A percentile compares a stretch with the other conserved stretches of the same genome.
These are phyloP conservation scores for Mormyrus iriodes DNA, from an alignment of 2,113 vertebrate genomes.

Conservation along the genomic window DNA sequence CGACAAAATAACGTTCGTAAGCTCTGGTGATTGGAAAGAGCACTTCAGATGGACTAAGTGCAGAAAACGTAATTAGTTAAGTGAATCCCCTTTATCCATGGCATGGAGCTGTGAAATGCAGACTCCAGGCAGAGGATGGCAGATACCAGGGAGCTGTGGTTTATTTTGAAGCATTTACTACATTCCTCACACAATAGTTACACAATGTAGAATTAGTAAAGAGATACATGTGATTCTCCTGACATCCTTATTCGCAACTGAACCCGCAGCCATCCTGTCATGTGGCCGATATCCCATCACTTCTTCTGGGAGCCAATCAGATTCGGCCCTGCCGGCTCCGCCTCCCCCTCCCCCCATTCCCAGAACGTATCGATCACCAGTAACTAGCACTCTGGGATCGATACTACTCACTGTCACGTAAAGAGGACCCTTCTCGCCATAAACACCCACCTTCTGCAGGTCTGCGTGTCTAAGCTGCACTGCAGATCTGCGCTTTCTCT, in stretches of 20 bases:
- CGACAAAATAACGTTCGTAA: conserved; percentile 18
- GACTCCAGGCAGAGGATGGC: not conserved
- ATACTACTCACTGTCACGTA: conserved; percentile 39
- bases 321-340: not conserved
- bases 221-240: not conserved
- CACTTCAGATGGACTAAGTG: conserved; percentile 10
- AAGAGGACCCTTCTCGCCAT: conserved; percentile 35
- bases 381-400: conserved; percentile 33
- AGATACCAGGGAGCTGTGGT: not conserved
- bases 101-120: not conserved
- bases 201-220: not conserved
- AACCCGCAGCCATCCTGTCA: not conserved
- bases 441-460: conserved; percentile 27
- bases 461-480: conserved; percentile 7
- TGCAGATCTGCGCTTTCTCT: not conserved
- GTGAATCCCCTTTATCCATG: not conserved
- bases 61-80: conserved; percentile 14
- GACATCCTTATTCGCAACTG: not conserved
- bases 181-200: not conserved
- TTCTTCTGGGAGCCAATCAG: conserved; percentile 32
- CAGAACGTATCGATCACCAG: conserved; percentile 41
- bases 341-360: conserved; percentile 39
- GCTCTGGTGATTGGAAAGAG: conserved; percentile 18
- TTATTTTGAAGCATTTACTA: not conserved
- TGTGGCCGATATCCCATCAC: not conserved